Evolutionary conservation across 92 coral and sea anemone species (phyloP).

Genomic region (Bergia puertoricense): DNA sequence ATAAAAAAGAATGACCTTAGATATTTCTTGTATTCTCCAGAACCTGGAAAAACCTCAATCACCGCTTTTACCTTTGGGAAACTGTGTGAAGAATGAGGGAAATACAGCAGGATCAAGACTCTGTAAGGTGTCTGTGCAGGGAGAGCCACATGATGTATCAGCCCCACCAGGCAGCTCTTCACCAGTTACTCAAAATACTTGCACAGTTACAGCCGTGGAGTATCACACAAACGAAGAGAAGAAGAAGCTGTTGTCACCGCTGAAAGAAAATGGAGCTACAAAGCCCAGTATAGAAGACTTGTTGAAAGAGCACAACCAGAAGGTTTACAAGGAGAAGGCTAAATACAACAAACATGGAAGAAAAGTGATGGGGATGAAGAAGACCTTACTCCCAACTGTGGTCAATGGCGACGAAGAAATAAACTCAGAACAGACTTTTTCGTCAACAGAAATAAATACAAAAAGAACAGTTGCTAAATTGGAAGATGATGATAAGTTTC

Average conservation of each 20-base stretch:
- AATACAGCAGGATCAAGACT: neutral
- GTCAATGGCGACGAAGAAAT: neutral
- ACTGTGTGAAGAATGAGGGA: neutral
- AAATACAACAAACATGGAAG: conserved; percentile 23
- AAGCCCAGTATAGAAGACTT: conserved; percentile 31
- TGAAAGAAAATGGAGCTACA: neutral
- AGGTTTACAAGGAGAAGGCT: conserved; percentile 8
- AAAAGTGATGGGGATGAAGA: conserved; percentile 6
- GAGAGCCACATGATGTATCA: neutral
- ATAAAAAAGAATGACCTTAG: too few species aligned
- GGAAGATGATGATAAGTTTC: neutral
- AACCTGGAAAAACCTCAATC: neutral
- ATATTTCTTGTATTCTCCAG: neutral
- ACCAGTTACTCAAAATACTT: neutral
- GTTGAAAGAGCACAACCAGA: conserved; percentile 22
- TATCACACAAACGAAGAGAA: neutral
- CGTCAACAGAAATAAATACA: neutral
- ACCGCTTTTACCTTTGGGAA: neutral
- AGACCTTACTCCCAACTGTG: neutral
- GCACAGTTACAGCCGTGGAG: neutral
- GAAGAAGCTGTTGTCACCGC: neutral
- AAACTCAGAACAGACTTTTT: neutral
- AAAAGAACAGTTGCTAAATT: neutral
- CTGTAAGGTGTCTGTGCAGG: neutral
- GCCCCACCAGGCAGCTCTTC: neutral